Percentiles rank a stretch among this genome's conserved stretches.
These are phyloP conservation scores for Nycticebus coucang DNA, from an alignment of 2,113 vertebrate genomes.

Conservation along the genomic window DNA sequence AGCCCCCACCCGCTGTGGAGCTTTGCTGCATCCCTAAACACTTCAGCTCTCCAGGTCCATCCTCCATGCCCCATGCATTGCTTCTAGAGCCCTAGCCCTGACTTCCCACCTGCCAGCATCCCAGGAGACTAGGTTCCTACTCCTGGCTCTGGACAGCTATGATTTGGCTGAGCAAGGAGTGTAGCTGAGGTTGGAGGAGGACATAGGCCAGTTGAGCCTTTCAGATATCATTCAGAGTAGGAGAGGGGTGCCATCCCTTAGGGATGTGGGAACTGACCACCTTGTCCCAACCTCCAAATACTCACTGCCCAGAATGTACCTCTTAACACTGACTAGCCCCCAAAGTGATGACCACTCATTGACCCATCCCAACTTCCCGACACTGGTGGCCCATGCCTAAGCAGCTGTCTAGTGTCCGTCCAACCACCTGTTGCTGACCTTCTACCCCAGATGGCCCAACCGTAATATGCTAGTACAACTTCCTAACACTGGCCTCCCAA, in stretches of 20 bases:
- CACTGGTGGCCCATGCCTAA: not conserved
- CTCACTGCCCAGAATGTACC: not conserved
- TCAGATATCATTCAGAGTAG: not conserved
- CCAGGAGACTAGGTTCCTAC: not conserved
- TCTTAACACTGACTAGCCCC: not conserved
- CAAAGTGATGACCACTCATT: not conserved
- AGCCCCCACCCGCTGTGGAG: not conserved
- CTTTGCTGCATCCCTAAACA: conserved; percentile 23
- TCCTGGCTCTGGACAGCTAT: not conserved
- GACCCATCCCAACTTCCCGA: not conserved
- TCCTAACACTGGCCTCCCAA: not conserved
- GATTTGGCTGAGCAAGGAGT: not conserved
- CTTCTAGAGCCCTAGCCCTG: not conserved
- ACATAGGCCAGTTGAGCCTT: not conserved
- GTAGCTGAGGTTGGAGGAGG: not conserved
- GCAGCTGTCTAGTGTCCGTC: not conserved
- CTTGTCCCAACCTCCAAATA: not conserved
- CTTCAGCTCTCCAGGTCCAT: not conserved
- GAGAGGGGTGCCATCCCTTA: not conserved
- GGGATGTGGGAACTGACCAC: not conserved
- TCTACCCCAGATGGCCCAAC: not conserved
- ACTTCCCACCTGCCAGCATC: not conserved
- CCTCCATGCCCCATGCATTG: not conserved
- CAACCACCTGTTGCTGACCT: not conserved
- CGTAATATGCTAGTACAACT: not conserved